phyloP scores from a whole-genome alignment of 2,113 vertebrate genomes.

The Sinocyclocheilus anshuiensis region DNA sequence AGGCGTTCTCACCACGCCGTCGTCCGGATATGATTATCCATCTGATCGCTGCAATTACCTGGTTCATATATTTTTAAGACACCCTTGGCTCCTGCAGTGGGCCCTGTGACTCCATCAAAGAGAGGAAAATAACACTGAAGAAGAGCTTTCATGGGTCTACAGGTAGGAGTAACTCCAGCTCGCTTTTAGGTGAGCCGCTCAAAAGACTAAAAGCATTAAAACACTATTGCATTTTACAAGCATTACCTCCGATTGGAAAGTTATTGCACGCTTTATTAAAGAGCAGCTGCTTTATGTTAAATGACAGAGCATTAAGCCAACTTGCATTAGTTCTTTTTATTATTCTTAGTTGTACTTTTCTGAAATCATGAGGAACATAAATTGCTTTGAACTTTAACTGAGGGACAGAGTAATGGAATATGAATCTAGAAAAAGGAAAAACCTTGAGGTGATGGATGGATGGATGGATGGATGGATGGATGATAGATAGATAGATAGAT shows the following conservation, averaged over 20 bases:
- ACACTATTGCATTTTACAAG: constrained; percentile 62
- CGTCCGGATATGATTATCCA: constrained; percentile 44
- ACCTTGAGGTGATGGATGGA: no score
- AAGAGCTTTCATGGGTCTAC: constrained; percentile 57
- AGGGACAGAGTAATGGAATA: not conserved
- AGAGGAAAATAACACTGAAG: constrained; percentile 26
- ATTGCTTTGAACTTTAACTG: not conserved
- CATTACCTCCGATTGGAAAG: constrained; percentile 56
- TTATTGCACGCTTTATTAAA: constrained; percentile 59
- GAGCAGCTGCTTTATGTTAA: constrained; percentile 56
- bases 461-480: no score
- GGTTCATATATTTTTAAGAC: constrained; percentile 60
- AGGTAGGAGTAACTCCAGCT: constrained; percentile 55
- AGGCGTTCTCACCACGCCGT: constrained; percentile 37
- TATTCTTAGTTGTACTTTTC: not conserved
- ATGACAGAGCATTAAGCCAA: constrained; percentile 17
- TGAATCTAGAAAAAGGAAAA: not conserved
- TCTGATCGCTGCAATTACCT: constrained; percentile 55
- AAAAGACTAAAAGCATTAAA: constrained; percentile 59
- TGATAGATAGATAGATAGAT: no score
- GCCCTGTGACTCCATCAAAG: constrained; percentile 51
- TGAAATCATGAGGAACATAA: not conserved
- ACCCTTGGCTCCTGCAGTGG: constrained; percentile 30
- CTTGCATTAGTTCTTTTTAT: not conserved
- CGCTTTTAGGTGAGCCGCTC: constrained; percentile 35